These are phyloP conservation scores for Spisula subtruncata DNA, from an alignment of 2,888 invertebrate species.

Conservation along the genomic window DNA sequence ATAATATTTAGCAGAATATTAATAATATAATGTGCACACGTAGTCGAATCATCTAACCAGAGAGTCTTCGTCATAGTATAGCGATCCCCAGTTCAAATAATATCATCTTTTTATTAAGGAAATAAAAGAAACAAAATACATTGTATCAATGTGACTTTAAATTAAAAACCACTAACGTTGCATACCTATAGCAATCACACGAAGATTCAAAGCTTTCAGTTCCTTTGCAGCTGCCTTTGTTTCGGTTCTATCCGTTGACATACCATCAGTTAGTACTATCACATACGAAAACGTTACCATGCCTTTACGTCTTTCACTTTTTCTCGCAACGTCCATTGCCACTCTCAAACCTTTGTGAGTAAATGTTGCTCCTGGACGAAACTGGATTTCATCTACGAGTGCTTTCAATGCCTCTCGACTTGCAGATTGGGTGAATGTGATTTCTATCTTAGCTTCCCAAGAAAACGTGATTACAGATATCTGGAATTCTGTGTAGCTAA, in stretches of 20 bases:
- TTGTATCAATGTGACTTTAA: neutral
- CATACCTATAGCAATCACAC: constrained; percentile 28
- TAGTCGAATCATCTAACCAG: too few species aligned
- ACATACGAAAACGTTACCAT: constrained; percentile 31
- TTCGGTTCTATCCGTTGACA: constrained; percentile 15
- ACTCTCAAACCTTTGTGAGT: constrained; percentile 27
- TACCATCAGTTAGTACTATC: constrained; percentile 37
- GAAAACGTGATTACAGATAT: constrained; percentile 36
- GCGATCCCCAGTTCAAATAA: too few species aligned
- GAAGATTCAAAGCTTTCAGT: neutral
- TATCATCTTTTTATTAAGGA: too few species aligned
- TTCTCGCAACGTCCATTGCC: constrained; percentile 33
- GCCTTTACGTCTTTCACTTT: constrained; percentile 31
- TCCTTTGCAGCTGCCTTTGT: constrained; percentile 14
- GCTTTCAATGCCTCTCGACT: neutral
- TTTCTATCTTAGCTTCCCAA: constrained; percentile 19
- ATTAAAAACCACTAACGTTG: neutral
- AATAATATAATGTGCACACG: too few species aligned
- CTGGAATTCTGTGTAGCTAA: constrained; percentile 38
- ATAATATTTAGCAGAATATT: too few species aligned
- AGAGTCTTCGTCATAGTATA: too few species aligned
- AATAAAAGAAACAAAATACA: too few species aligned
- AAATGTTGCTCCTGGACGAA: constrained; percentile 35
- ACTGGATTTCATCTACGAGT: constrained; percentile 21
- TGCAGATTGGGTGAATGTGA: constrained; percentile 11